A percentile compares a stretch with the other conserved stretches of the same genome.
These are phyloP conservation scores for Geotrupes spiniger DNA, from an alignment of 2,888 invertebrate species.

Conservation along the genomic window DNA sequence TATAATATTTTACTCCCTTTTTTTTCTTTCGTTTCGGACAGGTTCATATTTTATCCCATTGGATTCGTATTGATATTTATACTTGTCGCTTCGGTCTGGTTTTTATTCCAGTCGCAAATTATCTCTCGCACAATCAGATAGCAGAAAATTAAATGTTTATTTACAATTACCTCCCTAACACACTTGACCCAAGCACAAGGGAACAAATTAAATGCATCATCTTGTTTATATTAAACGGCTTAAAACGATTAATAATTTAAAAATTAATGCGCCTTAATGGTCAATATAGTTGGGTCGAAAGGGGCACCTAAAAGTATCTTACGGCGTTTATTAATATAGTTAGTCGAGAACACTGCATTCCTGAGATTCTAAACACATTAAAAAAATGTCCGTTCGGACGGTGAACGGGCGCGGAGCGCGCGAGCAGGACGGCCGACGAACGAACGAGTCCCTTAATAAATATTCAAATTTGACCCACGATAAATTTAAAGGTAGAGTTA, in stretches of 20 bases:
- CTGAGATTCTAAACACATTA: constrained; percentile 40
- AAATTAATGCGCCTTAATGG: constrained; percentile 3
- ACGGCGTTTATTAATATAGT: constrained; percentile 3
- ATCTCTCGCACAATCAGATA: too few species aligned
- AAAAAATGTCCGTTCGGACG: constrained; percentile 41
- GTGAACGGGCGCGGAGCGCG: constrained; percentile 19
- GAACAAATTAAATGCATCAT: background rate
- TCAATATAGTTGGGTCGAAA: background rate
- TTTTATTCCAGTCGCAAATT: too few species aligned
- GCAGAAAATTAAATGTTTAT: too few species aligned
- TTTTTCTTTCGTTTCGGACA: too few species aligned
- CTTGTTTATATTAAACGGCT: constrained; percentile 4
- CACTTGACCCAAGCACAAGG: too few species aligned
- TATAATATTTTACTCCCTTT: too few species aligned
- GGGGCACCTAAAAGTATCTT: background rate
- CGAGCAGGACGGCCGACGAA: constrained; percentile 6
- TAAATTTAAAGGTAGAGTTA: constrained; percentile 46
- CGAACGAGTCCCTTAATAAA: constrained; percentile 45
- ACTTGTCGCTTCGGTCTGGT: too few species aligned
- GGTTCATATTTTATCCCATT: too few species aligned
- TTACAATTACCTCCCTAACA: background rate
- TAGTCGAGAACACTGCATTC: constrained; percentile 31
- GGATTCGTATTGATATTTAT: too few species aligned
- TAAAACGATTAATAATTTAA: background rate
- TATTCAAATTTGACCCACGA: constrained; percentile 47